Percentiles rank a stretch among this genome's conserved stretches.
Evolutionary conservation across 2,113 vertebrate genomes (phyloP).

Genomic region (Tonatia bakeri): DNA sequence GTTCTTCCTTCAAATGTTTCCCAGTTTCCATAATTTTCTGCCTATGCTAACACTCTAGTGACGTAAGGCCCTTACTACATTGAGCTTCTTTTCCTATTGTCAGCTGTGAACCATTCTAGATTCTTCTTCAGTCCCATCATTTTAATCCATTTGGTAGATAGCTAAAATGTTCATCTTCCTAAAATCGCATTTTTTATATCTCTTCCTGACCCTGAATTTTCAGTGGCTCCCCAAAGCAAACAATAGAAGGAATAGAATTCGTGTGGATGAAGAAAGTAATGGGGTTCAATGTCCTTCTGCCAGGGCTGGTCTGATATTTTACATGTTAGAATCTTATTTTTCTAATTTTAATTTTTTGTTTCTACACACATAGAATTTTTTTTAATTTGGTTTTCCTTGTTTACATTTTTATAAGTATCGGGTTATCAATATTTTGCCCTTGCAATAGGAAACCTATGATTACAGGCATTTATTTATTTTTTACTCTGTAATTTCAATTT

Average conservation of each 20-base stretch:
- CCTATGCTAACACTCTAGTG: background rate
- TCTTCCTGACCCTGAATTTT: background rate
- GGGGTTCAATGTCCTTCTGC: background rate
- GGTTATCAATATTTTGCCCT: background rate
- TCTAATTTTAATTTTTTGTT: background rate
- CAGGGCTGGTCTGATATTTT: background rate
- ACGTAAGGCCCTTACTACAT: background rate
- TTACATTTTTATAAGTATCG: background rate
- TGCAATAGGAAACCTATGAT: background rate
- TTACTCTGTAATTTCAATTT: background rate
- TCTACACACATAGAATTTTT: background rate
- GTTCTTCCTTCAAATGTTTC: background rate
- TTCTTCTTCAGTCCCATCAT: background rate
- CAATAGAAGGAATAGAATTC: background rate
- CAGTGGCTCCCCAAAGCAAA: background rate
- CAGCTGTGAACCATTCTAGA: background rate
- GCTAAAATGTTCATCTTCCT: background rate
- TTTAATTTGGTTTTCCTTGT: background rate
- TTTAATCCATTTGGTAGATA: background rate
- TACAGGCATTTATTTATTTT: background rate
- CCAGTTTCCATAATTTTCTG: background rate
- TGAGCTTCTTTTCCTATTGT: background rate
- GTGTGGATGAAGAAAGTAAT: background rate
- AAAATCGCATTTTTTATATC: background rate
- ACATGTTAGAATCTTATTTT: background rate